Conservation (phyloP, 2,113 vertebrate genomes). For the Phyllopteryx taeniolatus region DNA sequence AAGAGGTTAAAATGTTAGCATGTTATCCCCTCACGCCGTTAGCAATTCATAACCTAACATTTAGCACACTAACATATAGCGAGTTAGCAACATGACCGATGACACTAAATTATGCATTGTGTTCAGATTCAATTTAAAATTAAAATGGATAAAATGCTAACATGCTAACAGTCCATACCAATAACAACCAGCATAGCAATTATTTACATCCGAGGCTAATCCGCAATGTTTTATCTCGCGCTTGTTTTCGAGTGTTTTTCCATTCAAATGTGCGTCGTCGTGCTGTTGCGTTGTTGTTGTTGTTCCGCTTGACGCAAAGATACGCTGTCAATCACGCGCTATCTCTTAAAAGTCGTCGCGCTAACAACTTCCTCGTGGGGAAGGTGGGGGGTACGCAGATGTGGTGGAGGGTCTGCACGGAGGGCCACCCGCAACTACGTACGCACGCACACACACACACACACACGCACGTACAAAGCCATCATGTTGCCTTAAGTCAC, state of each 20-base stretch:
- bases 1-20: no score
- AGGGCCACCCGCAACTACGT: slow-evolving; percentile 50
- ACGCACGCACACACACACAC: not conserved
- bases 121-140: no score
- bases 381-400: slow-evolving; percentile 33
- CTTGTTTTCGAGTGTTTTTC: not conserved
- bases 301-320: not conserved
- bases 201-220: not conserved
- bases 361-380: not conserved
- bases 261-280: not conserved
- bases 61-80: no score
- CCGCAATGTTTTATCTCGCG: not conserved
- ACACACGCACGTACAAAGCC: slow-evolving; percentile 49
- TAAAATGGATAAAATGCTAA: no score
- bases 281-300: not conserved
- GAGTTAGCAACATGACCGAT: no score
- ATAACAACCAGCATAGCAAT: no score
- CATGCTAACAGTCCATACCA: no score
- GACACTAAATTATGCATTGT: no score
- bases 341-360: slow-evolving; percentile 4
- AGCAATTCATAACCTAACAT: no score
- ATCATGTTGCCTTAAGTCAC: slow-evolving; percentile 85
- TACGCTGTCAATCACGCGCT: slow-evolving; percentile 5
- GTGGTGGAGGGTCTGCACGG: slow-evolving; percentile 55
- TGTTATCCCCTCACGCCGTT: no score